Base-by-base conservation (phyloP, 2,113 vertebrate genomes). In the Tyto alba region DNA sequence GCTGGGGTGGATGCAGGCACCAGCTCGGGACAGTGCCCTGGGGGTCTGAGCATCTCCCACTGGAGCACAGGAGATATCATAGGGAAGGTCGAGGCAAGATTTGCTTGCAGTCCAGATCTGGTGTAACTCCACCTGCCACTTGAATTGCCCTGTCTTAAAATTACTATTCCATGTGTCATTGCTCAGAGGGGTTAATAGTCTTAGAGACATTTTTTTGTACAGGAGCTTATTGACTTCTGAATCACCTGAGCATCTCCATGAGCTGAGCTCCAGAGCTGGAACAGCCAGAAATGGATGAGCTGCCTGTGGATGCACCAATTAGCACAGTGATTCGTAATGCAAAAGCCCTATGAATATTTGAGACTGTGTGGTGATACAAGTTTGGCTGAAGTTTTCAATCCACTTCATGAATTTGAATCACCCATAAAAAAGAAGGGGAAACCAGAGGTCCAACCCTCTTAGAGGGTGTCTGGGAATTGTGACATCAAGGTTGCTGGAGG, bases 301-400 rank as follows among this genome's bases (percentile, higher is more conserved):
- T 75, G 50, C 38, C 30, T 1, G 0, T 11, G 36, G 41, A 34
- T 1, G 1, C 30, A 5, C 3, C 40, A 6, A 18, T n/a, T 26
- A 52, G 30, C 34, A 7, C 0, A 0, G 40, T 1, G 2, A 71
- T 47, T 48, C 20, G 13, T 20, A 34, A 2, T 29, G n/a, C 41
- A 56, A 16, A 56, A 57, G 3, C 29, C 40, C n/a, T 14, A 0
- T 8, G 15, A 71, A 40, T 50, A 15, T 27, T 36, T 66, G 59
- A 52, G 82, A 9, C 22, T 3, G 11, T 5, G 19, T 19, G 36
- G 34, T 34, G 66, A 13, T 29, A 14, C 0, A 3, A 82, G 73
- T 64, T 94, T 38, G 86, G 57, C 29, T 73, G 45, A 85, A 75
- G 67, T 79, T 93, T 89, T 76, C 73, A 32, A 40, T 38, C 50